Percentiles rank a stretch among this genome's conserved stretches.
Conservation (phyloP, 2,888 invertebrate species). For the Boloria selene region DNA sequence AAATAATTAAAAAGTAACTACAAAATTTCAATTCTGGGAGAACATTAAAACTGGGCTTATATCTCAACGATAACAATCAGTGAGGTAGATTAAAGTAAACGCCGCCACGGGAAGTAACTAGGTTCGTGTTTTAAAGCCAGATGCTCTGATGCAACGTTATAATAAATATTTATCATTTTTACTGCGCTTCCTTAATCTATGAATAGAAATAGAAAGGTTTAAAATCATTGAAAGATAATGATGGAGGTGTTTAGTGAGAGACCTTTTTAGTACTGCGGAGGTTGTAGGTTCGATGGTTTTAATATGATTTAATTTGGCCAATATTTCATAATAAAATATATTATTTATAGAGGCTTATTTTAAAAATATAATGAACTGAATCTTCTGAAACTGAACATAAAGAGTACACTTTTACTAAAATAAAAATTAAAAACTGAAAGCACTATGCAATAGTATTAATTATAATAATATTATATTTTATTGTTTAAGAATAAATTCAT, state of each 20-base stretch:
- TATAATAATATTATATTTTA: no score
- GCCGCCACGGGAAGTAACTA: conserved; percentile 32
- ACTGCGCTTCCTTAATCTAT: conserved; percentile 62
- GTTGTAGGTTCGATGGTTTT: no score
- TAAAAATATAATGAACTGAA: no score
- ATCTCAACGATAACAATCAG: conserved; percentile 26
- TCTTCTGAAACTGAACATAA: no score
- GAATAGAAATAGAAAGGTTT: conserved; percentile 37
- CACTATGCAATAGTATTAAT: no score
- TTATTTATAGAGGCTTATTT: no score
- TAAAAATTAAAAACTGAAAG: no score
- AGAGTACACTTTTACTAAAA: no score
- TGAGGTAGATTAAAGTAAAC: conserved; percentile 25
- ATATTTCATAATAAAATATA: no score
- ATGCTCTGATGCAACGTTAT: conserved; percentile 38
- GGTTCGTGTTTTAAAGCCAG: conserved; percentile 39
- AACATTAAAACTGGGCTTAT: conserved; percentile 1
- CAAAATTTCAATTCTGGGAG: background rate
- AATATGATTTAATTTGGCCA: no score
- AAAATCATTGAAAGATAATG: conserved; percentile 29
- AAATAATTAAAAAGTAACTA: background rate
- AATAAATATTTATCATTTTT: conserved; percentile 69
- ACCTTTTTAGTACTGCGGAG: no score
- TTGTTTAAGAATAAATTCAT: no score
- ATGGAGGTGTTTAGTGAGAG: conserved; percentile 7